Conservation (phyloP, 1,140 invertebrate genomes). For the Drosophila ogumai region DNA sequence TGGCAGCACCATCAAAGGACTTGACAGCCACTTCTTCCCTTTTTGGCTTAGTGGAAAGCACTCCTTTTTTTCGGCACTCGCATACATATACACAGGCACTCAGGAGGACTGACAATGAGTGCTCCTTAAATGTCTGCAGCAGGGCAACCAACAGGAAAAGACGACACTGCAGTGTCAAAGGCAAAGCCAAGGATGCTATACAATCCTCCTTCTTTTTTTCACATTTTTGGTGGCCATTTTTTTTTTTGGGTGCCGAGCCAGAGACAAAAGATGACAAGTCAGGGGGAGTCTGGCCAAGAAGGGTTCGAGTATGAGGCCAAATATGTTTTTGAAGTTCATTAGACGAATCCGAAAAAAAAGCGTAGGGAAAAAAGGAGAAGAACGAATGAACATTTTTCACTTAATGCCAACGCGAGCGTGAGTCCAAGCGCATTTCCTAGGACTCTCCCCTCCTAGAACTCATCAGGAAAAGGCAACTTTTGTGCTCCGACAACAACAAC, state of each 20-base stretch:
- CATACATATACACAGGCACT: slow-evolving; percentile 28
- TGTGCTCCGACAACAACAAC: slow-evolving; percentile 59
- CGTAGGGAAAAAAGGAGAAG: slow-evolving; percentile 15
- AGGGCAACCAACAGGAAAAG: slow-evolving; percentile 56
- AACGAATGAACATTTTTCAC: slow-evolving; percentile 71
- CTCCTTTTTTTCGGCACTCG: slow-evolving; percentile 41
- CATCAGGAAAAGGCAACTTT: slow-evolving; percentile 74
- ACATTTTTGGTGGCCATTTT: slow-evolving; percentile 39
- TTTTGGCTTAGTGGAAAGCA: slow-evolving; percentile 40
- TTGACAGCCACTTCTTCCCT: slow-evolving; percentile 47
- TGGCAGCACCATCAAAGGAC: slow-evolving; percentile 53
- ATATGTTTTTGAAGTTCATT: slow-evolving; percentile 85
- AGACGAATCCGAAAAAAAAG: slow-evolving; percentile 72
- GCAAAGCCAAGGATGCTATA: slow-evolving; percentile 74
- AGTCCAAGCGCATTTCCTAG: slow-evolving; percentile 64
- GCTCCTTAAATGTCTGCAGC: slow-evolving; percentile 82
- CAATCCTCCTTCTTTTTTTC: slow-evolving; percentile 46
- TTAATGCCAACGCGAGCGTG: slow-evolving; percentile 71
- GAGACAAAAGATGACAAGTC: slow-evolving; percentile 81
- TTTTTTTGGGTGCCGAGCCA: slow-evolving; percentile 59
- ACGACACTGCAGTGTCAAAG: slow-evolving; percentile 66
- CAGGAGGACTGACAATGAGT: slow-evolving; percentile 72
- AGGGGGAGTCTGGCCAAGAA: slow-evolving; percentile 31
- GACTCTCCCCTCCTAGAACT: slow-evolving; percentile 24
- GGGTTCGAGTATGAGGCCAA: slow-evolving; percentile 52